Conservation (phyloP, 30 jellyfish, hydroid and myxozoan genomes). For the Mastigias papua region DNA sequence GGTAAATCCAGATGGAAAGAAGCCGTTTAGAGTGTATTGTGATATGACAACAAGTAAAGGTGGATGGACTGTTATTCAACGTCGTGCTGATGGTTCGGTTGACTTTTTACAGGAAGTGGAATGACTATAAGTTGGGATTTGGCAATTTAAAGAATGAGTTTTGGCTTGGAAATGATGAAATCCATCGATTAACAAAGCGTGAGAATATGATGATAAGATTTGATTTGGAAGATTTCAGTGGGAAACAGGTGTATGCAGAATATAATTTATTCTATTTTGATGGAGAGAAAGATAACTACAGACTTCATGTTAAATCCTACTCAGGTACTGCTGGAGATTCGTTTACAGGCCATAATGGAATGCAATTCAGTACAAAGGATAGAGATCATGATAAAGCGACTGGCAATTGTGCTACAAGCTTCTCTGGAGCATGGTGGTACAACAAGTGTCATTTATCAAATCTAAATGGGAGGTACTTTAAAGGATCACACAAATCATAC, state of each 20-base stretch:
- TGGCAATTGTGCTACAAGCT: too few relatives aligned
- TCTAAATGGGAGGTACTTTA: too few relatives aligned
- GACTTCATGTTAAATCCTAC: conserved; percentile 1
- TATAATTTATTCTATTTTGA: conserved; percentile 18
- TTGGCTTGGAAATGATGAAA: conserved; percentile 57
- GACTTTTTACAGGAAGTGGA: conserved; percentile 41
- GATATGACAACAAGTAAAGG: conserved; percentile 49
- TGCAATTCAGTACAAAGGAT: conserved; percentile 37
- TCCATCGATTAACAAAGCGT: conserved; percentile 34
- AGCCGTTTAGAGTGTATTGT: conserved; percentile 21
- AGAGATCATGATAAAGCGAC: too few relatives aligned
- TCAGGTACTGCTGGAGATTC: conserved; percentile 59
- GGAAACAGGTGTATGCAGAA: not conserved
- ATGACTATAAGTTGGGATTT: conserved; percentile 37
- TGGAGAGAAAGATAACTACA: conserved; percentile 13
- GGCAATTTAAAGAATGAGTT: conserved; percentile 33
- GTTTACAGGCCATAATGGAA: conserved; percentile 3
- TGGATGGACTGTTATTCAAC: conserved; percentile 66
- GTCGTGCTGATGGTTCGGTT: conserved; percentile 50
- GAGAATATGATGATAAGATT: conserved; percentile 27
- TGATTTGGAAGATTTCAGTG: conserved; percentile 47
- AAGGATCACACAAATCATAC: too few relatives aligned
- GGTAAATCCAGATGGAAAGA: conserved; percentile 32
- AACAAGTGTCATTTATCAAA: too few relatives aligned
- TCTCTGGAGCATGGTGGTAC: too few relatives aligned